These are phyloP conservation scores for Xylocopa sonorina DNA, from an alignment of 1,140 invertebrate species.

Conservation along the genomic window DNA sequence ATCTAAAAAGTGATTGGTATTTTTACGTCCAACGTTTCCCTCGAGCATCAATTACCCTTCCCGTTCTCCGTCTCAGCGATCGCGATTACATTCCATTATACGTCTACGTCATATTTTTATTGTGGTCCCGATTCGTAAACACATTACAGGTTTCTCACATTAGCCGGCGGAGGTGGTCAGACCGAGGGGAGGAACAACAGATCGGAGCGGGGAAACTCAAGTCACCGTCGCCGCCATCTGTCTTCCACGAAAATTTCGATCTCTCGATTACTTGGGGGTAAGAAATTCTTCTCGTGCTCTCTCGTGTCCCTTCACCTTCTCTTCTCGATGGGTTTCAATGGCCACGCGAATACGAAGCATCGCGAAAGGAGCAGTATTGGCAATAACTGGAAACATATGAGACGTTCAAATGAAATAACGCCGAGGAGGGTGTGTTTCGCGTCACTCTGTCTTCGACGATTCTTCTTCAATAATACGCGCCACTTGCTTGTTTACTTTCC, in stretches of 20 bases:
- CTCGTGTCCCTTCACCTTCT: not conserved
- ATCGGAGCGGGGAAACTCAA: conserved; percentile 33
- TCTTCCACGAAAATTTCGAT: conserved; percentile 47
- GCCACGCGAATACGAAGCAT: not conserved
- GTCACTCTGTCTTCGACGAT: conserved; percentile 3
- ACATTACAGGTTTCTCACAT: conserved; percentile 68
- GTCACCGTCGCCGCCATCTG: conserved; percentile 40
- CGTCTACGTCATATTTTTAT: conserved; percentile 64
- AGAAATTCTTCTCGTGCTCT: not conserved
- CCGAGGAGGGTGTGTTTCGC: not conserved
- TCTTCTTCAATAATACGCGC: conserved; percentile 35
- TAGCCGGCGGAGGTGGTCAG: conserved; percentile 24
- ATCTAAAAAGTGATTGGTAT: too few species aligned
- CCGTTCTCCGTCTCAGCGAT: conserved; percentile 15
- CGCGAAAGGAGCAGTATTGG: not conserved
- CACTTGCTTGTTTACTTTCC: conserved; percentile 16
- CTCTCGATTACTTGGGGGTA: conserved; percentile 48
- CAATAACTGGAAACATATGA: not conserved
- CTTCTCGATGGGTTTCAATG: too few species aligned
- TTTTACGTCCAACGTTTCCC: not conserved
- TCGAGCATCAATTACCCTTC: conserved; percentile 46
- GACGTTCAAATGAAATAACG: conserved; percentile 10
- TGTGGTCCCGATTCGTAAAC: conserved; percentile 57
- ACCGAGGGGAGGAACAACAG: conserved; percentile 42
- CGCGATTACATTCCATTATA: conserved; percentile 56